Base-by-base conservation (phyloP, 2,888 invertebrate species). In the Strigamia maritima region DNA sequence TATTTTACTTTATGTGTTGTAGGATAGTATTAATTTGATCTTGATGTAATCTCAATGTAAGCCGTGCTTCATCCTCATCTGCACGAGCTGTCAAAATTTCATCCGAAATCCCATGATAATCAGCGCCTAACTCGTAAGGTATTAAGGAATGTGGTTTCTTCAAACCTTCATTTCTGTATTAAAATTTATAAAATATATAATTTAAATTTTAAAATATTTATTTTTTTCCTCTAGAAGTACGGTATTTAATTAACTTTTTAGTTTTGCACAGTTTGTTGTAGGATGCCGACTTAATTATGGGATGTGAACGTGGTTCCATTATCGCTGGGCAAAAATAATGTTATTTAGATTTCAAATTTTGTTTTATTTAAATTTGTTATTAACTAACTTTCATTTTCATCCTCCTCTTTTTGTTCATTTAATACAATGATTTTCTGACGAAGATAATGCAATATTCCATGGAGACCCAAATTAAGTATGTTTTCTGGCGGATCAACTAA, bases 371-470 rank as follows among this genome's bases (percentile, higher is more conserved):
- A 4, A 6, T 49, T 49, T n/a, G 8, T 49, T 60, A 7, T 60
- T 2, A 60, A 60, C 16, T 16, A 3, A 75, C 26, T 28, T 35
- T 2, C 10, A 75, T 35, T n/a, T 26, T 38, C 22, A 10, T 12
- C 10, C 3, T 1, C 7, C 4, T 76, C 22, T 2, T 40, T 54
- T 2, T 10, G 40, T 10, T 77, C 77, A 31, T 78, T 70, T 35
- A 35, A 78, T n/a, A 65, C 19, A 12, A 6, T 28, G 65, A 78
- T 14, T 26, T 78, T 65, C 31, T 65, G 14, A 4, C 78, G 22
- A 16, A 78, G 31, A 78, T 78, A 78, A 65, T 70, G 28, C 8
- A 78, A 38, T 16, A 38, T 70, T 19, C 65, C 70, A 31, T 70
- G 14, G 2, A 78, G 22, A 19, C 78, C 78, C 78, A 35, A 26